Conservation (phyloP, 2,797 vertebrate species). For the Leuciscus waleckii region DNA sequence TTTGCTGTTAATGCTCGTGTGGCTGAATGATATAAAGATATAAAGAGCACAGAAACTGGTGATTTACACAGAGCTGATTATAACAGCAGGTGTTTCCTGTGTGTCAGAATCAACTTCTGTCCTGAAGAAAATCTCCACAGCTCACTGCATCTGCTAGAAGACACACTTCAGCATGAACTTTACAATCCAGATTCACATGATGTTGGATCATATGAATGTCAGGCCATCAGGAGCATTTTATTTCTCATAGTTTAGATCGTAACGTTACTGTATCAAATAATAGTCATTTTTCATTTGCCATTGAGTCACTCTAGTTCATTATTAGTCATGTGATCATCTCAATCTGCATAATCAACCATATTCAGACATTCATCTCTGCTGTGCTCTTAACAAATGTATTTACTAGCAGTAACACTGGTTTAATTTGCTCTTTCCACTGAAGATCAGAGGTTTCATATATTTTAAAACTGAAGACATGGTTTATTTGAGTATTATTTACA, state of each 20-base stretch:
- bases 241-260: too few relatives aligned
- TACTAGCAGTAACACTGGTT: too few relatives aligned
- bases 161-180: background rate
- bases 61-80: background rate
- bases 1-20: too few relatives aligned
- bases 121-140: background rate
- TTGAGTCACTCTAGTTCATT: background rate
- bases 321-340: background rate
- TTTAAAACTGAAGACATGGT: too few relatives aligned
- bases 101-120: background rate
- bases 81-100: constrained; percentile 10
- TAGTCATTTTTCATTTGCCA: background rate
- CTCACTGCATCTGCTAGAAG: background rate
- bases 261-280: background rate
- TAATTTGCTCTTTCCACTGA: background rate
- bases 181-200: background rate
- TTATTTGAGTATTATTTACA: too few relatives aligned
- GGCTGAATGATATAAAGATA: too few relatives aligned
- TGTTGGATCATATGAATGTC: background rate
- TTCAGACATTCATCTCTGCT: background rate
- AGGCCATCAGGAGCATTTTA: background rate
- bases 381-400: background rate
- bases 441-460: too few relatives aligned
- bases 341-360: background rate
- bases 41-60: background rate